These are phyloP conservation scores for Tryphoninae sp. DNA, from an alignment of 2,888 invertebrate genomes.

Conservation along the genomic window DNA sequence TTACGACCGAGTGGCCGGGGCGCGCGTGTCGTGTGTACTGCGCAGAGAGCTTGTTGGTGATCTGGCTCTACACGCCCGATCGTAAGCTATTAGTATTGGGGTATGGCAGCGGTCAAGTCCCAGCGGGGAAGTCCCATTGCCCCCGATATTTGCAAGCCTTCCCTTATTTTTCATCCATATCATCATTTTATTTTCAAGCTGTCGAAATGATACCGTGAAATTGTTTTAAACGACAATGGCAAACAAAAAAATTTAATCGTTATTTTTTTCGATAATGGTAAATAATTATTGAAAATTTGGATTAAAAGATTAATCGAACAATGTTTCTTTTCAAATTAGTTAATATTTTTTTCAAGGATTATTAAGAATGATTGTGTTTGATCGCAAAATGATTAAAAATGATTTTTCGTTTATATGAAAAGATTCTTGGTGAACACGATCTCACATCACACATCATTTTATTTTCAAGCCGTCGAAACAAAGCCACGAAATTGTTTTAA, in stretches of 20 bases:
- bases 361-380: neutral
- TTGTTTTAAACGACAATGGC: too few species aligned
- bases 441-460: neutral
- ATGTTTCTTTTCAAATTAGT: too few species aligned
- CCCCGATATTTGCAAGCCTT: conserved; percentile 39
- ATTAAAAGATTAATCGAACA: too few species aligned
- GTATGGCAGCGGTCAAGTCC: conserved; percentile 46
- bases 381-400: neutral
- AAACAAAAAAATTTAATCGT: too few species aligned
- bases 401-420: neutral
- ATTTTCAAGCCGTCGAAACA: neutral
- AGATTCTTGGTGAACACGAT: too few species aligned
- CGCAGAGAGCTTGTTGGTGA: conserved; percentile 36
- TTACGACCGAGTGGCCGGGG: conserved; percentile 62
- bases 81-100: conserved; percentile 45
- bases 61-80: conserved; percentile 38
- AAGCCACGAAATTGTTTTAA: too few species aligned
- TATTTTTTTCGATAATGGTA: too few species aligned
- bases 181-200: conserved; percentile 1
- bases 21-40: conserved; percentile 22
- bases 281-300: too few species aligned
- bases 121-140: conserved; percentile 44
- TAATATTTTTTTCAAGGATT: neutral
- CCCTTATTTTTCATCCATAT: conserved; percentile 13
- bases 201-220: neutral